Base-by-base conservation (phyloP, 2,113 vertebrate species). In the Periophthalmodon schlosseri region DNA sequence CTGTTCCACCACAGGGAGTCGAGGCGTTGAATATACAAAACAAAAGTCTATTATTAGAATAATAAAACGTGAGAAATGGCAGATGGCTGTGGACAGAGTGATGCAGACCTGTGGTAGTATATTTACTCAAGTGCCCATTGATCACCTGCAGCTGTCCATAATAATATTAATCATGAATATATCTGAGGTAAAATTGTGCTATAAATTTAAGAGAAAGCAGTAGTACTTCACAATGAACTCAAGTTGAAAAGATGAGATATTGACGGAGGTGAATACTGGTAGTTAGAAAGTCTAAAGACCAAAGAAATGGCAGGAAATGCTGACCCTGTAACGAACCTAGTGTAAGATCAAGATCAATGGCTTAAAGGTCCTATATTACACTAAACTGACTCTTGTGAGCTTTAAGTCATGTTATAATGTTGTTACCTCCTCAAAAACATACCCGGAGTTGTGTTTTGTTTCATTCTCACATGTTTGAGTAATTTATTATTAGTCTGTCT, bases 11-110 rank as follows among this genome's bases (percentile, higher is more conserved):
- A 69, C 70, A 13, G 87, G 86, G 90, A 88, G 82, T 71, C 10
- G 74, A 84, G 84, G 84, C 44, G 80, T 82, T 78, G 75, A 87
- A 92, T 91, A 90, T 86, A 79, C 75, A 89, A 88, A 78, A 82
- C 63, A 75, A 3, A 77, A 77, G 85, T 83, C 77, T 82, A 76
- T 80, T 82, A 81, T 86, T 91, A 81, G 49, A 88, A 89, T 87
- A 87, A 85, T 77, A 79, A 87, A 78, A 88, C 80, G 78, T 70
- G 74, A 28, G 67, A 24, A 80, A 57, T 77, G 83, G 81, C 75
- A 76, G 82, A 77, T 74, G 77, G 71, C 71, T 20, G 33, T 23
- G 46, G 54, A 69, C 70, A 66, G 72, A 80, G 68, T n/a, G 5
- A 52, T 66, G 14, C 4, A 12, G 57, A 16, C 10, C 18, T 20